A percentile compares a stretch with the other conserved stretches of the same genome.
Conservation (phyloP, 2,888 invertebrate species). For the Epirrhoe alternata region DNA sequence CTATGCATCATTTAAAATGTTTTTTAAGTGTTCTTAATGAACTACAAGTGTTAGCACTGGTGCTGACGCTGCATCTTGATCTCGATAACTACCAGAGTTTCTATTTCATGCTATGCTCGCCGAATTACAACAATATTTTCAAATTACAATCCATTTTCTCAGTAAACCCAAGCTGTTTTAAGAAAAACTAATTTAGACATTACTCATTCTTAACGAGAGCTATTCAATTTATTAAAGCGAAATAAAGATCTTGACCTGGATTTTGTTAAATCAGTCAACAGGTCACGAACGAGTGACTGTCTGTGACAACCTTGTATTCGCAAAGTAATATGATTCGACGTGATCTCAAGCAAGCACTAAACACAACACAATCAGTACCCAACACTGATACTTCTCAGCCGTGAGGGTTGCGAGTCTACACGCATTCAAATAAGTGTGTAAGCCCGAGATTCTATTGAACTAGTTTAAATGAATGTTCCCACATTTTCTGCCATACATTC, state of each 20-base stretch:
- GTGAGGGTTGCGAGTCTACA: slow-evolving; percentile 32
- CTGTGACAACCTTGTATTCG: slow-evolving; percentile 75
- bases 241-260: slow-evolving; percentile 82
- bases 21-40: not conserved
- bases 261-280: slow-evolving; percentile 79
- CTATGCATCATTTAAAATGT: not conserved
- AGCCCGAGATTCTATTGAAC: slow-evolving; percentile 12
- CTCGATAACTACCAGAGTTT: not conserved
- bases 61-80: not conserved
- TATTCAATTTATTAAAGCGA: slow-evolving; percentile 68
- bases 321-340: slow-evolving; percentile 66
- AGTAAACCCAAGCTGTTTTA: slow-evolving; percentile 4
- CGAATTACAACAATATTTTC: slow-evolving; percentile 1
- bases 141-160: slow-evolving; percentile 1
- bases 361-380: slow-evolving; percentile 51
- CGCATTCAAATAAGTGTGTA: slow-evolving; percentile 35
- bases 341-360: slow-evolving; percentile 60
- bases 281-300: slow-evolving; percentile 83
- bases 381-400: slow-evolving; percentile 31
- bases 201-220: slow-evolving; percentile 48
- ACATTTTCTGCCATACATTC: not conserved
- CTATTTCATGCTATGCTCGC: not conserved
- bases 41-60: not conserved
- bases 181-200: slow-evolving; percentile 17
- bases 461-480: slow-evolving; percentile 9